phyloP scores from a whole-genome alignment of 2,113 vertebrate genomes.

The Vulpes lagopus region DNA sequence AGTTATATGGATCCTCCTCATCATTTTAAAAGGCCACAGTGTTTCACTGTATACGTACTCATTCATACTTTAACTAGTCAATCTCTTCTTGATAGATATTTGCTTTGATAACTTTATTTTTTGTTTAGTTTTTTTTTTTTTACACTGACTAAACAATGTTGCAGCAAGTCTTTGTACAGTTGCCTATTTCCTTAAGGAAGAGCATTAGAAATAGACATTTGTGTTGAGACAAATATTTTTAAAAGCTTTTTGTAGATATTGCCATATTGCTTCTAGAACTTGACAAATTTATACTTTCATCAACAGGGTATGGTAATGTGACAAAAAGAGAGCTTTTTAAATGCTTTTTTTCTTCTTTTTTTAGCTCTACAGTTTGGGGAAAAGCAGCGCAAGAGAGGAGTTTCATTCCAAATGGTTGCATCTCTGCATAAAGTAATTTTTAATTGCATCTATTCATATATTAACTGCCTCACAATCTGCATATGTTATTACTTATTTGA shows the following conservation, averaged over 20 bases:
- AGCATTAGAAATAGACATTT: conserved; percentile 49
- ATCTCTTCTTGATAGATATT: background rate
- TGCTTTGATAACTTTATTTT: conserved; percentile 52
- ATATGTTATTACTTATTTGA: conserved; percentile 49
- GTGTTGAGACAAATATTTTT: conserved; percentile 51
- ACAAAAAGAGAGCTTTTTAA: conserved; percentile 19
- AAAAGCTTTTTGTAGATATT: conserved; percentile 39
- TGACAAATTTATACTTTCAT: conserved; percentile 48
- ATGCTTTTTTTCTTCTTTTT: background rate
- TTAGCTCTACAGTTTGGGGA: conserved; percentile 31
- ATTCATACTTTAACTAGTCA: conserved; percentile 4
- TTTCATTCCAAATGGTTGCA: conserved; percentile 32
- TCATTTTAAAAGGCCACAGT: background rate
- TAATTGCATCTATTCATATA: conserved; percentile 44
- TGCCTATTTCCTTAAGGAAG: conserved; percentile 39
- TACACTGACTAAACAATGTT: background rate
- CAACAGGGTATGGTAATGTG: background rate
- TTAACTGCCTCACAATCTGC: conserved; percentile 46
- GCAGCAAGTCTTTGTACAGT: conserved; percentile 8
- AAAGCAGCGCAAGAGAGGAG: conserved; percentile 49
- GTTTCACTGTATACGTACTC: background rate
- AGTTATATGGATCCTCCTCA: background rate
- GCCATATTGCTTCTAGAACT: conserved; percentile 38
- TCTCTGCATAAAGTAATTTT: conserved; percentile 71
- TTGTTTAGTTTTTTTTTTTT: conserved; percentile 40